Base-by-base conservation (phyloP, 2,113 vertebrate genomes). In the Aspidoscelis tigris region DNA sequence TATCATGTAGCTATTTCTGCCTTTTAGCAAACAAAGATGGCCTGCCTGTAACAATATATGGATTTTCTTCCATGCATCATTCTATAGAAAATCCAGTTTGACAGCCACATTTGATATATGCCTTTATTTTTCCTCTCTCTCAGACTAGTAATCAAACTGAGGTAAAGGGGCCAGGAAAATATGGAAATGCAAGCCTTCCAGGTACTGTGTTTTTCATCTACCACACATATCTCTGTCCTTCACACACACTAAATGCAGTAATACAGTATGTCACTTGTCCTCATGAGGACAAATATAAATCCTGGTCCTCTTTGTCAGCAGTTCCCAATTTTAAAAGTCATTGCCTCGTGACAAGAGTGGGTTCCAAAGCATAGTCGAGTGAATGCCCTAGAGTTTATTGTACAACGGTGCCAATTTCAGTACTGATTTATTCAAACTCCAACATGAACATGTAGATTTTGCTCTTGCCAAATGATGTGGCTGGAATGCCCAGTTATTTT, bases 401-500 rank as follows among this genome's bases (percentile, higher is more conserved):
- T 87, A 89, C 80, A 88, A 91, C 93, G 83, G 90, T 89, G 94
- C 93, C 94, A 94, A 70, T 81, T 93, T 91, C 68, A 76, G 81
- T 66, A 66, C 88, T 94, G 93, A 94, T 94, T 94, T 94, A 94
- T 94, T 84, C 89, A 85, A 82, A 88, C 86, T 88, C 86, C 84
- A 24, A 47, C 0, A 89, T 91, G 90, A 94, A 85, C 86, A 1
- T 92, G 92, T 86, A 53, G n/a, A 43, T 83, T 72, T 87, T 85
- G 82, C 87, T 43, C 76, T 91, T 93, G 92, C 92, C 92, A 94
- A 92, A 90, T 24, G 91, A 92, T 92, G 91, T 4, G 20, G 91
- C 87, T 86, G 93, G 93, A 94, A 94, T 89, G 93, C 88, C 76
- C 89, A n/a, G 90, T 91, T 93, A 89, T 94, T 94, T 94, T 94